A percentile compares a stretch with the other conserved stretches of the same genome.
Conservation (phyloP, 2,888 invertebrate genomes). For the Cosmopolites sordidus region DNA sequence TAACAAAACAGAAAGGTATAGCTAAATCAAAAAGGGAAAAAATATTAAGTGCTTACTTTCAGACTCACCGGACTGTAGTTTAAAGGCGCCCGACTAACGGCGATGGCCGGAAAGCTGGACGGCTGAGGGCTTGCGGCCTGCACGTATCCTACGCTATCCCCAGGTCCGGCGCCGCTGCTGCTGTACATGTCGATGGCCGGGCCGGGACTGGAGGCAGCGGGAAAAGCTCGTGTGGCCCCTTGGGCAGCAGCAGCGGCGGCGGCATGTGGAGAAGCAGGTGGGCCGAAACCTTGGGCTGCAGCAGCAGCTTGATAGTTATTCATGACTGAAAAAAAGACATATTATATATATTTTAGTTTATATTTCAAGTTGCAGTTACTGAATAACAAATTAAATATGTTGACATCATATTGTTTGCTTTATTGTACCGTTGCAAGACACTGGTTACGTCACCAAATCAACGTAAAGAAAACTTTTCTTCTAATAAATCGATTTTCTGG, state of each 20-base stretch:
- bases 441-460: no score
- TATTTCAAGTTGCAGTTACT: no score
- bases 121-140: conserved; percentile 97
- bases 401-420: no score
- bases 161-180: conserved; percentile 52
- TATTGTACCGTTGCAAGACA: no score
- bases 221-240: conserved; percentile 69
- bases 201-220: conserved; percentile 88
- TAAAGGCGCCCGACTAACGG: conserved; percentile 88
- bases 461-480: no score
- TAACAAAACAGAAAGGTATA: no score
- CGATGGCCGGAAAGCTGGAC: conserved; percentile 90
- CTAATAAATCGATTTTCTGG: no score
- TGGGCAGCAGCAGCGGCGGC: conserved; percentile 59
- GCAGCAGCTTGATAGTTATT: conserved; percentile 86
- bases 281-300: conserved; percentile 76
- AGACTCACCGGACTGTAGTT: conserved; percentile 85
- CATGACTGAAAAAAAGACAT: conserved; percentile 71
- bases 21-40: no score
- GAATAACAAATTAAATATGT: no score
- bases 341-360: no score
- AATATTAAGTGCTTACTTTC: conserved; percentile 21
- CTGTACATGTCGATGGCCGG: conserved; percentile 93
- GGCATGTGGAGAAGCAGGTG: conserved; percentile 79
- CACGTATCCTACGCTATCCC: conserved; percentile 86